Evolutionary conservation across 2,888 invertebrate species (phyloP), one percentile per base, ranked within the genome.

Genomic region (Gymnosoma rotundatum): DNA sequence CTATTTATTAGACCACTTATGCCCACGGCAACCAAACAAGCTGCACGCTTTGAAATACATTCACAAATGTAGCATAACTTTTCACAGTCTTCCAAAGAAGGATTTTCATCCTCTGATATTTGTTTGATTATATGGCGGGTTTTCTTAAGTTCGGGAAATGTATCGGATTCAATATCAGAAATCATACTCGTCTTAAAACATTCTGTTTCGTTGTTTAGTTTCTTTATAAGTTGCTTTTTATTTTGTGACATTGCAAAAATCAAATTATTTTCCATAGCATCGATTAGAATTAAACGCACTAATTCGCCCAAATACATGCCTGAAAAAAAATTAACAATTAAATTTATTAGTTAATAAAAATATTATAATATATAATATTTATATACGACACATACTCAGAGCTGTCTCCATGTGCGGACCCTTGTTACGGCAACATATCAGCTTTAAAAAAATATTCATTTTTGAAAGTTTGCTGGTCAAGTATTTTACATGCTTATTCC

Each of bases 261-360:
- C 8, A 88, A 94, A 90, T 96, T 96, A 88, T 94, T 94, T 88
- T 95, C 94, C 12, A 97, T 95, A 85, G 98, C 95, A 89, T 96
- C 95, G 48, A 96, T 95, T 52, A 99, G 93, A 6, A 96, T 96
- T 42, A 97, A 93, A 78, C 99, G 95, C 4, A 96, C 97, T 70
- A 99, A 91, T 91, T 99, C 99, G 5, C 99, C 99, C 95, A 99
- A 95, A 93, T 99, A 99, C 98, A 99, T 99, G 70, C 99, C 99
- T 88, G 38, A 32, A 76, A 82, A 60, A 8, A 9, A 20, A 50
- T n/a, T 16, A 18, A 16, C 2, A 50, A 50, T 42, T 42, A 14
- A 42, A 42, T 42, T 10, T 14, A 32, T 32, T 32, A 8, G 8
- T 42, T 42, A 42, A 42, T 42, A 42, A 42, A 42, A 32, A 7